Base-by-base conservation (phyloP, 2,113 vertebrate species). In the Argyrosomus japonicus region DNA sequence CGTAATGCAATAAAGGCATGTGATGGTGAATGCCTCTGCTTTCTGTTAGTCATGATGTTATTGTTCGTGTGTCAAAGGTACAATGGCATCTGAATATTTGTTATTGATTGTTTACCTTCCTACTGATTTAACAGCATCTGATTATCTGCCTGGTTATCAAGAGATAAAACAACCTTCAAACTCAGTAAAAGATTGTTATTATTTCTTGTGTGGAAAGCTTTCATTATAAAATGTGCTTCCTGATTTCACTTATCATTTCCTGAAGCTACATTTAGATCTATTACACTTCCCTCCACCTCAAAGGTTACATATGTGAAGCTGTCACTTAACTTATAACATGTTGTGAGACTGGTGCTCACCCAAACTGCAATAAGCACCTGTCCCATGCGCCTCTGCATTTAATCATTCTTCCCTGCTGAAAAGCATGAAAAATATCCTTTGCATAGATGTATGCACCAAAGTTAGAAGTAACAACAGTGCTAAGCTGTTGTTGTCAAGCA, bases 1-100 rank as follows among this genome's bases (percentile, higher is more conserved):
- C 47, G 72, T 53, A 40, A 70, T 77, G 27, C 79, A 86, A 69
- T 85, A 89, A 88, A 90, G 53, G 62, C 53, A 81, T 56, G 57
- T 88, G 58, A 83, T 63, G 73, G 74, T 65, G 58, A 85, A 56
- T 65, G 32, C 13, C 69, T 78, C 76, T 63, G 36, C 40, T 63
- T 9, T 54, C 54, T 77, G 57, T 76, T 68, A 45, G 60, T 79
- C 29, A 21, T 45, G 25, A 67, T 77, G 32, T 48, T 29, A 40
- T 69, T 77, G n/a, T 54, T 32, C 61, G 43, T 75, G 53, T 68
- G 63, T 71, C 69, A 61, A 32, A 47, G 7, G 65, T 50, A 56
- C 17, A 32, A 23, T 23, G 13, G 50, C 40, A 17, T n/a, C 32
- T 75, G 54, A 45, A 45, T 61, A 10, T 76, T 47, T 69, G 76